Conservation (phyloP, 1,140 invertebrate genomes). For the Rhyzopertha dominica region DNA sequence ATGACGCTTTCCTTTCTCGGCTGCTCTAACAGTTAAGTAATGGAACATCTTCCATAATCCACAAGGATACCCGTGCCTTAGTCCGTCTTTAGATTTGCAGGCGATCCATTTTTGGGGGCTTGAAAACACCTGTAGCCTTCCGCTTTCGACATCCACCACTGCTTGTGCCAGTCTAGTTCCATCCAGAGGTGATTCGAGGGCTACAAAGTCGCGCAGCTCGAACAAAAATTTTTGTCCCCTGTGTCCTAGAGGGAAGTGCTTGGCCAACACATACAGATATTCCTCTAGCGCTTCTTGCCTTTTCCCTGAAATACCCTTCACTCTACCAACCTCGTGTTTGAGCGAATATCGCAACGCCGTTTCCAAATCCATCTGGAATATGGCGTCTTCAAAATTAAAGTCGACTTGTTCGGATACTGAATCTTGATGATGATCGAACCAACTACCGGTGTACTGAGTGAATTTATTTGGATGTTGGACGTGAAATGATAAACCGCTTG, state of each 20-base stretch:
- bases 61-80: conserved; percentile 83
- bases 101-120: conserved; percentile 65
- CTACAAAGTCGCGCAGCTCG: conserved; percentile 46
- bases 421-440: conserved; percentile 26
- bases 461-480: no score
- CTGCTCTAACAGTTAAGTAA: conserved; percentile 76
- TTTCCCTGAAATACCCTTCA: conserved; percentile 61
- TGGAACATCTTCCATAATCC: conserved; percentile 93
- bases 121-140: conserved; percentile 50
- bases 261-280: conserved; percentile 63
- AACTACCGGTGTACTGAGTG: conserved; percentile 35
- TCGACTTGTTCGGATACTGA: conserved; percentile 25
- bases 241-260: conserved; percentile 64
- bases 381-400: conserved; percentile 43
- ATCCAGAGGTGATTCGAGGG: conserved; percentile 48
- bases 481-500: conserved; percentile 34
- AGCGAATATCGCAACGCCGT: conserved; percentile 72
- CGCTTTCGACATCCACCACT: conserved; percentile 49
- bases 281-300: conserved; percentile 62
- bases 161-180: conserved; percentile 54
- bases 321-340: conserved; percentile 68
- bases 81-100: conserved; percentile 69
- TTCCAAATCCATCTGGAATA: conserved; percentile 80
- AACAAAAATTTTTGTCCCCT: conserved; percentile 58
- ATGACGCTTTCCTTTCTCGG: conserved; percentile 43